phyloP scores from a whole-genome alignment of 1,140 invertebrate species.

The Formica selysi region DNA sequence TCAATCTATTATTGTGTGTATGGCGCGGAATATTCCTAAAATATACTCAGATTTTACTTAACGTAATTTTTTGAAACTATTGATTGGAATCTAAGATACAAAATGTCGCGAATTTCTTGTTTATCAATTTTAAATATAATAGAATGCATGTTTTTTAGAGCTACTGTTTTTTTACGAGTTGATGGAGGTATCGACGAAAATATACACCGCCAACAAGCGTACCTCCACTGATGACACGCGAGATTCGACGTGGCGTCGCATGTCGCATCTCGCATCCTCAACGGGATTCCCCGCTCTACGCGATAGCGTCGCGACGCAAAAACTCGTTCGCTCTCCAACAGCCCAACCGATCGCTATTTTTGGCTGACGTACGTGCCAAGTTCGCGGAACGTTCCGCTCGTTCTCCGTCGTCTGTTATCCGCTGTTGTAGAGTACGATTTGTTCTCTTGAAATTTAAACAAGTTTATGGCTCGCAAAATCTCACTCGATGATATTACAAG shows the following conservation, averaged over 20 bases:
- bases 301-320: constrained; percentile 70
- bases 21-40: neutral
- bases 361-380: constrained; percentile 62
- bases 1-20: too few relatives aligned
- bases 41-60: neutral
- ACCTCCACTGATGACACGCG: neutral
- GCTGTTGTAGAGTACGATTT: neutral
- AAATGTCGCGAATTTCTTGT: neutral
- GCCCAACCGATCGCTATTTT: constrained; percentile 70
- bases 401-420: constrained; percentile 12
- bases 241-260: neutral
- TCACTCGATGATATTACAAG: neutral
- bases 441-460: neutral
- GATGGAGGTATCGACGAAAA: too few relatives aligned
- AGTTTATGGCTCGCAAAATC: neutral
- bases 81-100: neutral
- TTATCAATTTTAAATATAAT: too few relatives aligned
- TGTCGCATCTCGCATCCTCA: constrained; percentile 35
- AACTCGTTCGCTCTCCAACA: constrained; percentile 61
- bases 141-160: too few relatives aligned
- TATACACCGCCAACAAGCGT: too few relatives aligned
- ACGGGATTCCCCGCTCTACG: constrained; percentile 61
- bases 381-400: constrained; percentile 49
- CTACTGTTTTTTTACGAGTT: too few relatives aligned
- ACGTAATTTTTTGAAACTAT: neutral